Conservation (phyloP, 2,113 vertebrate species). For the Himantopus leucocephalus region DNA sequence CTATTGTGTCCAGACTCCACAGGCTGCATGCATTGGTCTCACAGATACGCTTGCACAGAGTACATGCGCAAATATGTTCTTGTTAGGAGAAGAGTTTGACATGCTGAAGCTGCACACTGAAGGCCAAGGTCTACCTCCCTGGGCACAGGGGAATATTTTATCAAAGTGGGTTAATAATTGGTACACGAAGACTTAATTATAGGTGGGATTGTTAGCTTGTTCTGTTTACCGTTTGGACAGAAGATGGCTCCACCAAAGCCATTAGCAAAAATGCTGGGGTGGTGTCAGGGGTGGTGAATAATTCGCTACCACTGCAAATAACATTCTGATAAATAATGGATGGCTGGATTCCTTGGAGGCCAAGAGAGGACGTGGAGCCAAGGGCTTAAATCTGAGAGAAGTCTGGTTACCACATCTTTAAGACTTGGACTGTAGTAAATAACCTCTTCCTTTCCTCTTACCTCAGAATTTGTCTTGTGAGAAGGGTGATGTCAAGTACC, state of each 20-base stretch:
- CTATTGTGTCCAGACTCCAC: background rate
- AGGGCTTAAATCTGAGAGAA: background rate
- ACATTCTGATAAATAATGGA: background rate
- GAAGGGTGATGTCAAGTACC: background rate
- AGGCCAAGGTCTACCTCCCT: background rate
- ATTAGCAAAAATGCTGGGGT: background rate
- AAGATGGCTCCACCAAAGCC: background rate
- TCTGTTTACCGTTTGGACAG: background rate
- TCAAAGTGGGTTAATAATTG: background rate
- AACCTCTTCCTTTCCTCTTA: background rate
- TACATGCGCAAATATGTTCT: background rate
- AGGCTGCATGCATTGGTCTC: background rate
- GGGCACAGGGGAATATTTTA: background rate
- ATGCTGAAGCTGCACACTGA: background rate
- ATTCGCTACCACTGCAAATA: background rate
- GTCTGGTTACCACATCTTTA: background rate
- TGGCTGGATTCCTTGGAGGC: background rate
- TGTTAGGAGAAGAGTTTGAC: background rate
- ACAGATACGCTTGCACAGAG: background rate
- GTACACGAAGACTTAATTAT: background rate
- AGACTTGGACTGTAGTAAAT: background rate
- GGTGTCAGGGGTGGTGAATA: background rate
- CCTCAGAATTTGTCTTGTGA: background rate
- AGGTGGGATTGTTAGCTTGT: background rate
- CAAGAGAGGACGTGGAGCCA: background rate